Evolutionary conservation across 2,888 invertebrate species (phyloP), one percentile per base, ranked within the genome.

Genomic region (Halocaridina rubra): DNA sequence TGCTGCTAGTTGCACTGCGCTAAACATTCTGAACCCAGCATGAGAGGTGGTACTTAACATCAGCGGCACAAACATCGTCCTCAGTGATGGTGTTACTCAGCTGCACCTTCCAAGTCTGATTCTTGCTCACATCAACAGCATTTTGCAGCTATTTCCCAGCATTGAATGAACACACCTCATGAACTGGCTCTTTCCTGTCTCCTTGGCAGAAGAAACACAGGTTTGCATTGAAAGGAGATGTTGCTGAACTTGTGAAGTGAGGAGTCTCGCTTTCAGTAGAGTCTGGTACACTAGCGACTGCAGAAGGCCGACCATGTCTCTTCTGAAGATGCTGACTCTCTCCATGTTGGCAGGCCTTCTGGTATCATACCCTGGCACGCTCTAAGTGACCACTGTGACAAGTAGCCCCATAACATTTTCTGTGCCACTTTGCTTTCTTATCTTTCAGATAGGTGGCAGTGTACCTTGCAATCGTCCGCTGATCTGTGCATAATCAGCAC

Each of bases 11-110:
- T 59, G 61, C 29, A 24, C 30, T 59, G 7, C 76, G 59, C 61
- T 76, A 59, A n/a, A 53, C 59, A 76, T 76, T 57, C 57, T 76
- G 53, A 57, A 76, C 59, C 59, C 76, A 76, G 59, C 76, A 59
- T 76, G n/a, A n/a, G n/a, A n/a, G n/a, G n/a, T n/a, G n/a, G n/a
- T n/a, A n/a, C n/a, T n/a, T n/a, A n/a, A n/a, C n/a, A n/a, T n/a
- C n/a, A n/a, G n/a, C n/a, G n/a, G 77, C 53, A 33, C 39, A 46
- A 74, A 27, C 74, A 74, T 74, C 39, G n/a, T 33, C 39, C 22
- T 30, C 24, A 39, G 1, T 33, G n/a, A 74, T 46, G 4, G 74
- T 46, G 2, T 2, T 22, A 33, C 27, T 27, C 4, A 69, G 29
- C n/a, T 69, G 29, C 27, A 69, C 69, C 30, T 69, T 74, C 46